Percentiles rank a stretch among this genome's conserved stretches.
Conservation (phyloP, 2,113 vertebrate genomes). For the Centropus bengalensis region DNA sequence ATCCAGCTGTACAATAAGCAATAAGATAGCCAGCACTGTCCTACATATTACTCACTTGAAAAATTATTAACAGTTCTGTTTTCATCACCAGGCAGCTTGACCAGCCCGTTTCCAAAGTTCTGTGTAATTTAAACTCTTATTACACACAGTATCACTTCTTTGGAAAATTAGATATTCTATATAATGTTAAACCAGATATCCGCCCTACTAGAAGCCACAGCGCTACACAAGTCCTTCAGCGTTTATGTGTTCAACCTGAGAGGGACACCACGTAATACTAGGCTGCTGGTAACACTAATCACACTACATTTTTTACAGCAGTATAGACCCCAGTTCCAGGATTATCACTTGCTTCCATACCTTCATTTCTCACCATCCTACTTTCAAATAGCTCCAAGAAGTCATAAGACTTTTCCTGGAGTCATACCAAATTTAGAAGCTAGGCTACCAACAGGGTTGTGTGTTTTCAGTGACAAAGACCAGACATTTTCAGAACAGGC, state of each 20-base stretch:
- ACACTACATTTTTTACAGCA: neutral
- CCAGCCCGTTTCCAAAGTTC: neutral
- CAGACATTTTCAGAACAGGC: neutral
- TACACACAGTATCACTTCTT: neutral
- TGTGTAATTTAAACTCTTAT: neutral
- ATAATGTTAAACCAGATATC: neutral
- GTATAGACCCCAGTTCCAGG: neutral
- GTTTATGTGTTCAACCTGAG: neutral
- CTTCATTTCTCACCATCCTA: neutral
- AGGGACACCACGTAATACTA: neutral
- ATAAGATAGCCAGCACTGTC: neutral
- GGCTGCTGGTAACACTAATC: neutral
- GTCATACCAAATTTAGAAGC: neutral
- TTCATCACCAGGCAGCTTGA: slow-evolving; percentile 8
- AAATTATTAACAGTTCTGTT: neutral
- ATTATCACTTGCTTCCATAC: slow-evolving; percentile 11
- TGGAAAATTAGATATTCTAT: neutral
- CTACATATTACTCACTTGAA: neutral
- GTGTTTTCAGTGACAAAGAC: slow-evolving; percentile 11
- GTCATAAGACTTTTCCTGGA: neutral
- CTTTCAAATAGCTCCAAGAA: slow-evolving; percentile 7
- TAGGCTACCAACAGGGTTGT: neutral
- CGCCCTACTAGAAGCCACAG: neutral
- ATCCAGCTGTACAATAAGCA: neutral
- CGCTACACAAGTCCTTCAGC: neutral